Evolutionary conservation across 2,797 vertebrate genomes (phyloP).

Genomic region (Myripristis jacobus): DNA sequence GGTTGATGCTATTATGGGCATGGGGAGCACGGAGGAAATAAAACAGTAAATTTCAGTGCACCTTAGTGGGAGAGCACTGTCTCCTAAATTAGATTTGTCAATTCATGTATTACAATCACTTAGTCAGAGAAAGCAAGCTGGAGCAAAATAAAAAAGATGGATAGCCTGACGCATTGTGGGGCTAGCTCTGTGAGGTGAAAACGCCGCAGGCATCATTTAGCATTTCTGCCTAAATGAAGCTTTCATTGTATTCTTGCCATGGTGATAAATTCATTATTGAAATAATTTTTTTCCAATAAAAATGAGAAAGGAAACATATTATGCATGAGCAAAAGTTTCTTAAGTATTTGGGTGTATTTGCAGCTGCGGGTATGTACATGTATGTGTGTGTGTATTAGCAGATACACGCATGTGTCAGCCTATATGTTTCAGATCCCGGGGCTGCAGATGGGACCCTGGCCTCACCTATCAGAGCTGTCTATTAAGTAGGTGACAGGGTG

Average conservation of each 20-base stretch:
- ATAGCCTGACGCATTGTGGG: constrained; percentile 43
- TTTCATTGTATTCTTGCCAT: constrained; percentile 7
- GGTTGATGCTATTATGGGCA: constrained; percentile 10
- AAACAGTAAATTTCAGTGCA: constrained; percentile 53
- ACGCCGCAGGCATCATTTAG: constrained; percentile 19
- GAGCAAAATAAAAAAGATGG: constrained; percentile 48
- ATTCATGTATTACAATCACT: constrained; percentile 67
- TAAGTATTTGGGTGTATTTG: constrained; percentile 5
- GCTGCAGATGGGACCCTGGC: constrained; percentile 29
- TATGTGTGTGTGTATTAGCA: neutral
- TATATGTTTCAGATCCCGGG: constrained; percentile 14
- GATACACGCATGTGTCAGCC: neutral
- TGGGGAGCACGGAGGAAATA: constrained; percentile 35
- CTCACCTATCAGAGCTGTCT: constrained; percentile 59
- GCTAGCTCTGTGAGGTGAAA: constrained; percentile 13
- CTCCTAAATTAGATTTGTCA: constrained; percentile 65
- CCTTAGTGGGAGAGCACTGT: constrained; percentile 17
- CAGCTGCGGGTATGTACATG: constrained; percentile 8
- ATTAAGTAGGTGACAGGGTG: constrained; percentile 64
- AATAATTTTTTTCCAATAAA: neutral
- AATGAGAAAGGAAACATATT: neutral
- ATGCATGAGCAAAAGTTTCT: neutral
- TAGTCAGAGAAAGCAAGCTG: constrained; percentile 43
- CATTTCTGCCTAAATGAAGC: constrained; percentile 20
- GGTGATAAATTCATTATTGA: constrained; percentile 8